Conservation (phyloP, 2,797 vertebrate genomes). For the Pseudocheirus occidentalis region DNA sequence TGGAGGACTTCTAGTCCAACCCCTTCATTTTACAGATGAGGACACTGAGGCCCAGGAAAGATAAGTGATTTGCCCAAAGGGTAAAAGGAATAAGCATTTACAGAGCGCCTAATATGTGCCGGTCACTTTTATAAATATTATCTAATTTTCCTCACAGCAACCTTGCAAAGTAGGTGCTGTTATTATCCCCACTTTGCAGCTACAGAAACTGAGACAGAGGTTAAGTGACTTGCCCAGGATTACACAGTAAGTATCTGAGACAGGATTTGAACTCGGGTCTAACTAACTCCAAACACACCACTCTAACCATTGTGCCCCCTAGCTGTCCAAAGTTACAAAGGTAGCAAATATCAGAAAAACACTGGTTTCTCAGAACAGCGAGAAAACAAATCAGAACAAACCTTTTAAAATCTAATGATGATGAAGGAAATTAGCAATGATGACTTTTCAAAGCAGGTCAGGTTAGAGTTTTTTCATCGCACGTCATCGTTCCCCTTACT, state of each 20-base stretch:
- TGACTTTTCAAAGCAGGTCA: neutral
- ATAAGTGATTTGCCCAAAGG: neutral
- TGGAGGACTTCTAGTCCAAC: neutral
- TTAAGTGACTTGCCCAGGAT: neutral
- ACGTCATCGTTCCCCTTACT: neutral
- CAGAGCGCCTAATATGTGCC: neutral
- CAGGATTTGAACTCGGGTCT: neutral
- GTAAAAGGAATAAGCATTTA: neutral
- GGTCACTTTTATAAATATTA: neutral
- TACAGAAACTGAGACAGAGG: neutral
- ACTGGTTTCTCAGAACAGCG: neutral
- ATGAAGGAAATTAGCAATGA: neutral
- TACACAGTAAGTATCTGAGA: neutral
- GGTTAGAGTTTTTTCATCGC: neutral
- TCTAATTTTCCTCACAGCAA: neutral
- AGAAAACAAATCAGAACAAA: neutral
- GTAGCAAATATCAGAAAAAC: neutral
- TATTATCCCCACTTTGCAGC: neutral
- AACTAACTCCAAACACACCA: neutral
- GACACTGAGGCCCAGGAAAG: neutral
- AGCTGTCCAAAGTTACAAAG: neutral
- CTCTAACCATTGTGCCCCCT: neutral
- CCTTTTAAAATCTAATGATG: neutral
- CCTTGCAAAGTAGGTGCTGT: neutral
- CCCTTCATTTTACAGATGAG: neutral